phyloP scores from a whole-genome alignment of 2,797 vertebrate genomes.

The Streptopelia turtur region DNA sequence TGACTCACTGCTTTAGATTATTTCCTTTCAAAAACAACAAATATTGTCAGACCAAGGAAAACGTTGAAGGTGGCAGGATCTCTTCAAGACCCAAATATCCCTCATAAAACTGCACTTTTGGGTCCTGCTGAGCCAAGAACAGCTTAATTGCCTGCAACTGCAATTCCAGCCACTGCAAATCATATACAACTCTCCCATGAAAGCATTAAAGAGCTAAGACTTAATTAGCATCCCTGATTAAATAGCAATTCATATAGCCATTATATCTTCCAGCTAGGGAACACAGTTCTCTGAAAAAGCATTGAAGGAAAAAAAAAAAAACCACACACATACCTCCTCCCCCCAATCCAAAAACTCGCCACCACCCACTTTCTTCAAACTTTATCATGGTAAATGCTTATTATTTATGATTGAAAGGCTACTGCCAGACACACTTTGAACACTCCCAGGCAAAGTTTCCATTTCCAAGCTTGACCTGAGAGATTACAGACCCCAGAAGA shows the following conservation, averaged over 20 bases:
- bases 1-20: neutral
- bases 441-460: neutral
- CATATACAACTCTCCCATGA: constrained; percentile 51
- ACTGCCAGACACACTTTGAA: neutral
- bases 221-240: constrained; percentile 73
- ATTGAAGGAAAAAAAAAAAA: neutral
- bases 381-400: neutral
- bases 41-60: neutral
- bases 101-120: neutral
- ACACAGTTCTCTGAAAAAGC: neutral
- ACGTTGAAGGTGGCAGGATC: neutral
- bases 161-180: constrained; percentile 49
- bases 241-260: constrained; percentile 65
- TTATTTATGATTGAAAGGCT: neutral
- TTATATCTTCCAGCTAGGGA: constrained; percentile 41
- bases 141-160: constrained; percentile 39
- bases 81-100: neutral
- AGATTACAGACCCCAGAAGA: neutral
- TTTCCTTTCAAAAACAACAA: neutral
- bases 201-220: constrained; percentile 56
- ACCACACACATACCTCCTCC: neutral
- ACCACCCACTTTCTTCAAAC: neutral
- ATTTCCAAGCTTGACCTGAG: neutral
- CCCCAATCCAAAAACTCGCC: neutral
- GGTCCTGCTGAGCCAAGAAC: neutral